These are phyloP conservation scores for Lanistes nyassanus DNA, from an alignment of 1,140 invertebrate genomes.

Conservation along the genomic window DNA sequence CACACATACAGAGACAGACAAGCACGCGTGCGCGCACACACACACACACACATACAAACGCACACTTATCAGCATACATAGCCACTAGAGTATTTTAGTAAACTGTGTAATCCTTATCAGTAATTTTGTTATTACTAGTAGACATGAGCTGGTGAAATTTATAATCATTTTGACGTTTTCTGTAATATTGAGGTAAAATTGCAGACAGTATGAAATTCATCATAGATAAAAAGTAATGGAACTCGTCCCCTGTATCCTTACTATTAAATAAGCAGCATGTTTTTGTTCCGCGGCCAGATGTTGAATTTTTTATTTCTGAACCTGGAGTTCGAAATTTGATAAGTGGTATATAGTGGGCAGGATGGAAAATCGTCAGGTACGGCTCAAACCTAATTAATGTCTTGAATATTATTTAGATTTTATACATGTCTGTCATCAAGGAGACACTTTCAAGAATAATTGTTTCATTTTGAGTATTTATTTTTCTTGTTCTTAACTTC, in stretches of 20 bases:
- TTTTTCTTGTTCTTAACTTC: too few relatives aligned
- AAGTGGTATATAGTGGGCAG: too few relatives aligned
- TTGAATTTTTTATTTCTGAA: background rate
- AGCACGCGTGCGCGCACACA: conserved; percentile 5
- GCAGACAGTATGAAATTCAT: background rate
- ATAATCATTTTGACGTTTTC: background rate
- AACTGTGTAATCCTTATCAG: background rate
- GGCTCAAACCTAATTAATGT: background rate
- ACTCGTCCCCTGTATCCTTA: too few relatives aligned
- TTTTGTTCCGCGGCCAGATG: background rate
- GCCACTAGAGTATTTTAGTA: background rate
- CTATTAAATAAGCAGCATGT: background rate
- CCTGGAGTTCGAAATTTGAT: too few relatives aligned
- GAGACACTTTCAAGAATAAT: background rate
- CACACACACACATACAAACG: conserved; percentile 1
- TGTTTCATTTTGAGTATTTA: background rate
- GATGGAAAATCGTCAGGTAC: too few relatives aligned
- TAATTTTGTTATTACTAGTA: background rate
- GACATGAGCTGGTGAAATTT: too few relatives aligned
- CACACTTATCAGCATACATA: conserved; percentile 1
- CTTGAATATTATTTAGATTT: background rate
- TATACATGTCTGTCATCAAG: background rate
- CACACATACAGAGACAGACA: conserved; percentile 1
- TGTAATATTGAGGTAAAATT: background rate
- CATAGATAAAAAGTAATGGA: background rate